Conservation (phyloP, 2,888 invertebrate genomes). For the Apodemia mormo region DNA sequence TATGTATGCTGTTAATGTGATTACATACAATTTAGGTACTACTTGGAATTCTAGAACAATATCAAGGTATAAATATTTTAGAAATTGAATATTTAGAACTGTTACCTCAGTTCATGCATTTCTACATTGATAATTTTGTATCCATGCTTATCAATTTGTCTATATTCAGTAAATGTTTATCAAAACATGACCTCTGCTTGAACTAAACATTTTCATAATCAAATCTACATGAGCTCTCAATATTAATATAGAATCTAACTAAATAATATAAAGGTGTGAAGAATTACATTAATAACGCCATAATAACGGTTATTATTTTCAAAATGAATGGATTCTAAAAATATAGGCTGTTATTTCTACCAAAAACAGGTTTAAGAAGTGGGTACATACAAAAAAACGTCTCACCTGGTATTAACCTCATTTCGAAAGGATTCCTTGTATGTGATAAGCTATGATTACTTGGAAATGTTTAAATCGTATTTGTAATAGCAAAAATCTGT, state of each 20-base stretch:
- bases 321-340: conserved; percentile 19
- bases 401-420: conserved; percentile 53
- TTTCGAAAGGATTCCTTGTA: conserved; percentile 47
- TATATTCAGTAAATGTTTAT: conserved; percentile 15
- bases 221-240: conserved; percentile 2
- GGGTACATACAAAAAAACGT: conserved; percentile 41
- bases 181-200: conserved; percentile 18
- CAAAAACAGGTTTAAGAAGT: conserved; percentile 38
- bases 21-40: neutral
- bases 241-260: neutral
- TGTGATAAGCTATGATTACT: conserved; percentile 33
- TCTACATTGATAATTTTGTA: conserved; percentile 9
- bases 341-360: conserved; percentile 21
- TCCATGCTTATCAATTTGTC: conserved; percentile 17
- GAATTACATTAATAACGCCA: neutral
- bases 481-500: conserved; percentile 45
- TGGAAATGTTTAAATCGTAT: conserved; percentile 36
- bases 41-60: neutral
- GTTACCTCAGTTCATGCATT: conserved; percentile 10
- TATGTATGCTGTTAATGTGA: neutral
- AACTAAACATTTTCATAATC: conserved; percentile 17
- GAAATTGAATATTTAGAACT: neutral
- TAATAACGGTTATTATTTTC: conserved; percentile 13
- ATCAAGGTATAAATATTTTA: neutral
- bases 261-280: neutral